Conservation (phyloP, 2,113 vertebrate species). For the Aptenodytes patagonicus region DNA sequence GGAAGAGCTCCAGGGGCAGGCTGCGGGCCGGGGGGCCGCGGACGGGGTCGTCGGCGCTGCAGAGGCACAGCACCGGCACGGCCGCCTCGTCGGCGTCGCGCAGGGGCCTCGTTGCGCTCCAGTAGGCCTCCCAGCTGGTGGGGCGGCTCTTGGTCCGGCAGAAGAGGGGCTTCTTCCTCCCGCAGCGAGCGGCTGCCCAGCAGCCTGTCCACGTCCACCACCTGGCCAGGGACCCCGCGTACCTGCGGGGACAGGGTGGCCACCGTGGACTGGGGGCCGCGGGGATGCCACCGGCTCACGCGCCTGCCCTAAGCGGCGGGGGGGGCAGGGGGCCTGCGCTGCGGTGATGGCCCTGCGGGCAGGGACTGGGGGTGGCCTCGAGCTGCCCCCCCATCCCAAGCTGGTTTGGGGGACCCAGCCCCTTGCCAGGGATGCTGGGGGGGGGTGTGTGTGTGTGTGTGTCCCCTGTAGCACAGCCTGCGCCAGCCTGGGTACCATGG, state of each 20-base stretch:
- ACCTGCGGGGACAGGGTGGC: conserved; percentile 65
- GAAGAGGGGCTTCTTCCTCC: conserved; percentile 84
- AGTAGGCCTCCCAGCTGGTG: conserved; percentile 83
- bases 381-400: no score
- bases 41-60: conserved; percentile 83
- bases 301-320: accelerated
- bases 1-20: conserved; percentile 82
- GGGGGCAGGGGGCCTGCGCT: no score
- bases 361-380: background rate
- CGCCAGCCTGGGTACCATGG: background rate
- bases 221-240: conserved; percentile 73
- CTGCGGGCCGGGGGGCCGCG: conserved; percentile 68
- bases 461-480: background rate
- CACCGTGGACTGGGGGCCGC: background rate
- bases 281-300: background rate
- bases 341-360: background rate
- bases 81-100: conserved; percentile 88
- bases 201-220: conserved; percentile 69
- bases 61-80: conserved; percentile 84
- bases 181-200: conserved; percentile 77
- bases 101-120: conserved; percentile 87
- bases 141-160: conserved; percentile 68
- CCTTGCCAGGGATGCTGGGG: background rate
- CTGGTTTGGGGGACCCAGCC: background rate
- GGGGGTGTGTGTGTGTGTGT: no score